Evolutionary conservation across 2,113 vertebrate genomes (phyloP), one percentile per base, ranked within the genome.

Genomic region (Rhipidura dahli): DNA sequence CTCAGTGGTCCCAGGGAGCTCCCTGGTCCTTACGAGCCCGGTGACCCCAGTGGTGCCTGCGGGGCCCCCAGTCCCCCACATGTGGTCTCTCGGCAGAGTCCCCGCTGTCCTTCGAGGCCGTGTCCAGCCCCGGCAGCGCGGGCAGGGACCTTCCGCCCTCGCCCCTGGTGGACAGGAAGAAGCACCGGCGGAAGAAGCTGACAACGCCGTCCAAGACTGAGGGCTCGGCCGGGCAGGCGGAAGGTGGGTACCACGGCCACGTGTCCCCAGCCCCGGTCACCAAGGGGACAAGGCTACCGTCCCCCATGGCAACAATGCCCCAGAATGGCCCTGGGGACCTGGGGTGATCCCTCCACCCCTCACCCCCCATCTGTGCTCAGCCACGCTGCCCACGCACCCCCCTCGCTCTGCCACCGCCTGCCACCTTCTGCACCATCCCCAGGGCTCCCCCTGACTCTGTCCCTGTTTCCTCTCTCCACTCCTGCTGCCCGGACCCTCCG

Each of bases 101-200:
- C 2, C 45, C 96, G 7, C 3, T 76, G 11, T 66, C 98, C 66
- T 61, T 96, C 6, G 98, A 98, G 87, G 97, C 98, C 21, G 93
- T 98, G 57, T 84, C 97, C 70, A 97, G 98, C 94, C 98, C 98
- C 1, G 94, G 98, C 83, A 95, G 98, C 44, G 96, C 97, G 2
- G 89, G 94, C 57, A 98, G 98, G 91, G 99, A 99, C 31, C 97
- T 98, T 0, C 93, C 98, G 5, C 98, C 99, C 0, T 99, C 99
- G 9, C 99, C 99, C 9, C 98, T 99, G 98, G 98, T 98, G 24
- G 98, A 98, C 97, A 96, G 98, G 92, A 99, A 99, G 98, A 99
- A 99, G 96, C 99, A 99, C 95, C 97, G 98, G 33, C 97, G 99
- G 98, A 99, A 99, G 98, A 99, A 99, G 94, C 97, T 99, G 95